Percentiles rank a stretch among this genome's conserved stretches.
phyloP scores from a whole-genome alignment of 2,888 invertebrate species.

The Sipha maydis region DNA sequence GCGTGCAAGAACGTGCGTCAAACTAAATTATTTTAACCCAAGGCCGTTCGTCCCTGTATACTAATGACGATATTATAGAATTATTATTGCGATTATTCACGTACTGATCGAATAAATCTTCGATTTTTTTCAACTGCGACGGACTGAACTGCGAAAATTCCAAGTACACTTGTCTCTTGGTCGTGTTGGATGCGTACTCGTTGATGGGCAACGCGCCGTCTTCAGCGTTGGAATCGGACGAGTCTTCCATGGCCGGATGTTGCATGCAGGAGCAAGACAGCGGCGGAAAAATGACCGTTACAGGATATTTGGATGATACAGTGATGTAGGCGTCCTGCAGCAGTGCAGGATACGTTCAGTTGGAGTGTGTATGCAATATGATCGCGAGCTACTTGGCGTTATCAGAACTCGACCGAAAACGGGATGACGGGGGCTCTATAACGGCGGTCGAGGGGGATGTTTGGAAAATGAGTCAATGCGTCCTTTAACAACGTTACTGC shows the following conservation, averaged over 20 bases:
- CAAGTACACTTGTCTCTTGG: conserved; percentile 47
- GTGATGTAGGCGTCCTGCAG: background rate
- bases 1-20: no score
- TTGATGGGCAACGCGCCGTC: background rate
- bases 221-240: conserved; percentile 36
- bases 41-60: no score
- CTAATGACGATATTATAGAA: no score
- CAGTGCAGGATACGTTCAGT: background rate
- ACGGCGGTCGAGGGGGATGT: conserved; percentile 14
- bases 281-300: no score
- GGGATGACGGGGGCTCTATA: background rate
- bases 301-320: background rate
- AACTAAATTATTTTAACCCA: no score
- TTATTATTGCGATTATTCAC: background rate
- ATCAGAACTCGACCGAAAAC: background rate
- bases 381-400: background rate
- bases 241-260: background rate
- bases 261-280: background rate
- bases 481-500: background rate
- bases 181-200: conserved; percentile 13
- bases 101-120: conserved; percentile 43
- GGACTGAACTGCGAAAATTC: conserved; percentile 53
- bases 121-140: conserved; percentile 38
- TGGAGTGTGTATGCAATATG: background rate
- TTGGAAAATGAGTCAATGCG: conserved; percentile 31